Evolutionary conservation across 1,140 invertebrate species (phyloP), one percentile per base, ranked within the genome.

Genomic region (Melipona quadrifasciata): DNA sequence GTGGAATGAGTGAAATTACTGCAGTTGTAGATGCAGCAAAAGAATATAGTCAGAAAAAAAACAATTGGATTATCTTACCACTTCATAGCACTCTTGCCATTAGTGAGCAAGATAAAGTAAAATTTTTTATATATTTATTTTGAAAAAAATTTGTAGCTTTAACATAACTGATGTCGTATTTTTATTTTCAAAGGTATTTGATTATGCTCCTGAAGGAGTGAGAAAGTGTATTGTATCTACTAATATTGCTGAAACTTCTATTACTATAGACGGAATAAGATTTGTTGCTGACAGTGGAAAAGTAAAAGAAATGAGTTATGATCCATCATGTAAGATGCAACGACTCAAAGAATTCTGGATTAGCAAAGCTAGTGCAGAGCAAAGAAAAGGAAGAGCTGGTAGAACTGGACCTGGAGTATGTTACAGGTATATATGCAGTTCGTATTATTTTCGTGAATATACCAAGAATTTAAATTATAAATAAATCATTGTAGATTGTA

Each of bases 211-310:
- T 31, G 98, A 99, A 84, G 98, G 98, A 47, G 96, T 99, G 2
- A 95, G 99, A 85, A 99, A 99, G 95, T 99, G 99, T 93, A 99
- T 99, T 85, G 96, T 99, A 4, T 98, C 99, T 1, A 99, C 99
- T n/a, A 99, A 99, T 92, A 99, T 99, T 82, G 99, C 99, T 0
- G 99, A 99, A 95, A 99, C 99, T 1, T 99, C 99, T 11, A 97
- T 99, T 10, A 99, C 99, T 0, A 99, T 99, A 83, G 99, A 99
- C 95, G 99, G 99, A 10, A 98, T 99, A 84, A 95, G 99, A 92
- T 99, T 99, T 95, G 99, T 99, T 4, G 96, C 98, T 12, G 99
- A 99, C 95, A 99, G 98, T 21, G 98, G 98, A 47, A 98, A 99
- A 96, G 98, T 99, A 0, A 99, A 99, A 95, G 98, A 99, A 95